Evolutionary conservation across 2,797 vertebrate genomes (phyloP).

Genomic region (Odontamblyopus lacepedii): DNA sequence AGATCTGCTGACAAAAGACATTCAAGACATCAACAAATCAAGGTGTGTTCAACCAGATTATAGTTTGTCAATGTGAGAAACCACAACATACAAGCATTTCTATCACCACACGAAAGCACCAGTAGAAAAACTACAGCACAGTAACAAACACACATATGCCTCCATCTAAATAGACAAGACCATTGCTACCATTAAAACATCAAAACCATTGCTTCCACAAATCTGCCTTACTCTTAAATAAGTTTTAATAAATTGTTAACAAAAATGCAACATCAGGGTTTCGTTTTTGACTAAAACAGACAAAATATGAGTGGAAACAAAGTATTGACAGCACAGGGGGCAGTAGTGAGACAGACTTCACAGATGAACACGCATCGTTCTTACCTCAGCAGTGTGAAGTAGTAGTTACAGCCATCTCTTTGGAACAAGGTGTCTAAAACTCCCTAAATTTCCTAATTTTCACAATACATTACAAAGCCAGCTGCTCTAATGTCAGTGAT

Average conservation of each 20-base stretch:
- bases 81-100: slow-evolving; percentile 20
- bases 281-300: not conserved
- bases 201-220: slow-evolving; percentile 77
- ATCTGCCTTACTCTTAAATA: slow-evolving; percentile 32
- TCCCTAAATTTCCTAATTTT: slow-evolving; percentile 14
- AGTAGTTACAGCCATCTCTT: slow-evolving; percentile 69
- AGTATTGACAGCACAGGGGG: slow-evolving; percentile 43
- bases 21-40: slow-evolving; percentile 22
- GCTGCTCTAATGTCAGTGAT: slow-evolving; percentile 4
- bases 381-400: slow-evolving; percentile 74
- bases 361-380: slow-evolving; percentile 65
- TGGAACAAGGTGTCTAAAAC: slow-evolving; percentile 68
- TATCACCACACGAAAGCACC: slow-evolving; percentile 25
- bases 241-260: slow-evolving; percentile 11
- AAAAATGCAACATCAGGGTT: not conserved
- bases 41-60: slow-evolving; percentile 6
- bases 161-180: slow-evolving; percentile 49
- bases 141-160: slow-evolving; percentile 43
- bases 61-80: slow-evolving; percentile 25
- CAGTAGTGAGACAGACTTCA: slow-evolving; percentile 54
- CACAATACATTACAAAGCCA: not conserved
- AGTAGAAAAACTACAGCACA: slow-evolving; percentile 45
- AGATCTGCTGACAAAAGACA: slow-evolving; percentile 63
- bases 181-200: slow-evolving; percentile 47
- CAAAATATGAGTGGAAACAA: slow-evolving; percentile 70